phyloP scores from a whole-genome alignment of 1,140 invertebrate genomes.

The Drosophila equinoxialis region DNA sequence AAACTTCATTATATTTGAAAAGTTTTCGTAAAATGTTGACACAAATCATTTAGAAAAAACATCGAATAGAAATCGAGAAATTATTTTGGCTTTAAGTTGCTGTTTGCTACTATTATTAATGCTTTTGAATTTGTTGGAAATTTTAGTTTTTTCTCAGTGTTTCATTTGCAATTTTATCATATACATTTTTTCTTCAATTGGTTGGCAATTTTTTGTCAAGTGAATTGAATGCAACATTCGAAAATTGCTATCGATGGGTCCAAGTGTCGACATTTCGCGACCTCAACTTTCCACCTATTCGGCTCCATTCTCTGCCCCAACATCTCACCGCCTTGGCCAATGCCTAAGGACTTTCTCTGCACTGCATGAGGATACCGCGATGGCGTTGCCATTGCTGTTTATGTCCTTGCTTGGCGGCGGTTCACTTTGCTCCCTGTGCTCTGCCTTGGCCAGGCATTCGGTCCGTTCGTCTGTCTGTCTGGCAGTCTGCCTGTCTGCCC shows the following conservation, averaged over 20 bases:
- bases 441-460: constrained; percentile 7
- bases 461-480: constrained; percentile 28
- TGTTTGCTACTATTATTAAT: too few species aligned
- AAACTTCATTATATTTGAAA: background rate
- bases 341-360: background rate
- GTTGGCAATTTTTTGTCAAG: constrained; percentile 12
- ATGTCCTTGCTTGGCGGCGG: constrained; percentile 56
- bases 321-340: too few species aligned
- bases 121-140: too few species aligned
- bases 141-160: background rate
- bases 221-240: constrained; percentile 56
- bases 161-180: constrained; percentile 4
- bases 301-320: background rate
- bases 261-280: constrained; percentile 3
- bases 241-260: constrained; percentile 69
- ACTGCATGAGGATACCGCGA: constrained; percentile 26
- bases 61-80: background rate
- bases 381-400: constrained; percentile 55
- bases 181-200: constrained; percentile 2
- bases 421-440: constrained; percentile 10
- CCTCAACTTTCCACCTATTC: constrained; percentile 13
- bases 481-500: constrained; percentile 45
- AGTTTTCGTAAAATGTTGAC: background rate
- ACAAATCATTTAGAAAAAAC: background rate
- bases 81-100: too few species aligned